These are phyloP conservation scores for Neodiprion virginianus DNA, from an alignment of 1,140 invertebrate species.

Conservation along the genomic window DNA sequence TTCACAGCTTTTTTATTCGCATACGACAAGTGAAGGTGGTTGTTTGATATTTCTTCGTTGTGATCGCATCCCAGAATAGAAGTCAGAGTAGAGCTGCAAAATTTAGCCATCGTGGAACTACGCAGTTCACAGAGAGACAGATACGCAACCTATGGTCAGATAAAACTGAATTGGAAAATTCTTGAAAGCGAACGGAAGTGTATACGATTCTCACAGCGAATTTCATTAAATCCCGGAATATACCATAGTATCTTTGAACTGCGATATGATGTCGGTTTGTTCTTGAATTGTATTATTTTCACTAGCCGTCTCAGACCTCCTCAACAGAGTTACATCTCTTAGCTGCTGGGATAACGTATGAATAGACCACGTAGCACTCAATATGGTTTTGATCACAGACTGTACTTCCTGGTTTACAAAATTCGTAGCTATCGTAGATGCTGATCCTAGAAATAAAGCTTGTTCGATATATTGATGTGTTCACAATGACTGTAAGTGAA, in stretches of 20 bases:
- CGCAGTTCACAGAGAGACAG: neutral
- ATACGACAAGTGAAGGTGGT: neutral
- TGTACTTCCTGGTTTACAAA: neutral
- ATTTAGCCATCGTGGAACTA: neutral
- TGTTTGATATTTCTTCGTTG: neutral
- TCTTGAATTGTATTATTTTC: neutral
- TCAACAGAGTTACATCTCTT: neutral
- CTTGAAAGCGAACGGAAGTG: neutral
- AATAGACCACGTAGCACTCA: neutral
- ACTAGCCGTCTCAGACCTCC: neutral
- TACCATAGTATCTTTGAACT: constrained; percentile 9
- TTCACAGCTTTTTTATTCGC: neutral
- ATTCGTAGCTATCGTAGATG: neutral
- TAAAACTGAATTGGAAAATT: neutral
- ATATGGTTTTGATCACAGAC: neutral
- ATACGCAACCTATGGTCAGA: neutral
- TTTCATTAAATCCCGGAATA: neutral
- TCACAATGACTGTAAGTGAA: neutral
- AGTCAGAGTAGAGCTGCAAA: neutral
- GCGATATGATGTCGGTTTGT: neutral
- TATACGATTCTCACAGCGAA: neutral
- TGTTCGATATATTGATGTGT: neutral
- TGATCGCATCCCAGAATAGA: constrained; percentile 5
- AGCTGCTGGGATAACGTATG: neutral
- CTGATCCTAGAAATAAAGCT: neutral